Conservation (phyloP, 2,797 vertebrate species). For the Eurystomus glaucurus region DNA sequence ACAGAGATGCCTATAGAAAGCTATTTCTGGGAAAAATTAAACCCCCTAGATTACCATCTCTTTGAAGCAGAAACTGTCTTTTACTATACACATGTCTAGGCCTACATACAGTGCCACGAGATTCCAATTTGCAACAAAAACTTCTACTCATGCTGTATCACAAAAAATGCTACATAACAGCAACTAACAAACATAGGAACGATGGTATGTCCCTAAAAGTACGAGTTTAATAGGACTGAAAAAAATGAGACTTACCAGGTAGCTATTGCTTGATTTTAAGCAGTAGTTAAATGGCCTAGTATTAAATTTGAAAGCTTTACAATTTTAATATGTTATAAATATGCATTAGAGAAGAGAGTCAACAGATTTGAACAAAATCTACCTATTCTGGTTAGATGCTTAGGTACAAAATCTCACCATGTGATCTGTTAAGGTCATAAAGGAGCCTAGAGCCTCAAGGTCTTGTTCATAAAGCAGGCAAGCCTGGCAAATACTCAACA, state of each 20-base stretch:
- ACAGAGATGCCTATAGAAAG: slow-evolving; percentile 31
- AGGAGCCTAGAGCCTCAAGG: not conserved
- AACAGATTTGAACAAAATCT: not conserved
- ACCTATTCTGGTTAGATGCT: not conserved
- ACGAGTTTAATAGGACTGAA: not conserved
- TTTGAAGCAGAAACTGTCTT: slow-evolving; percentile 61
- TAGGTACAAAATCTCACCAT: not conserved
- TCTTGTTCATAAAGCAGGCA: not conserved
- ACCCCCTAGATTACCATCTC: slow-evolving; percentile 54
- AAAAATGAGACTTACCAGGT: not conserved
- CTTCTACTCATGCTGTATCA: not conserved
- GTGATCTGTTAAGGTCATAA: not conserved
- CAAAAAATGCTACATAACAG: not conserved
- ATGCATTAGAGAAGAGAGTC: not conserved
- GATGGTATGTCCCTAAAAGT: not conserved
- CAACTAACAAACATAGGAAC: not conserved
- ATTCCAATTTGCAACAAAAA: not conserved
- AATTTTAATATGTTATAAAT: not conserved
- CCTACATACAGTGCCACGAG: not conserved
- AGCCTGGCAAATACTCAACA: not conserved
- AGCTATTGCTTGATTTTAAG: not conserved
- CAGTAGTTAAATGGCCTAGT: not conserved
- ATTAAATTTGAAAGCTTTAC: not conserved
- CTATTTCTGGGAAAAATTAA: slow-evolving; percentile 69
- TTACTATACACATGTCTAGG: not conserved